These are phyloP conservation scores for Spisula solida DNA, from an alignment of 2,888 invertebrate genomes.

Conservation along the genomic window DNA sequence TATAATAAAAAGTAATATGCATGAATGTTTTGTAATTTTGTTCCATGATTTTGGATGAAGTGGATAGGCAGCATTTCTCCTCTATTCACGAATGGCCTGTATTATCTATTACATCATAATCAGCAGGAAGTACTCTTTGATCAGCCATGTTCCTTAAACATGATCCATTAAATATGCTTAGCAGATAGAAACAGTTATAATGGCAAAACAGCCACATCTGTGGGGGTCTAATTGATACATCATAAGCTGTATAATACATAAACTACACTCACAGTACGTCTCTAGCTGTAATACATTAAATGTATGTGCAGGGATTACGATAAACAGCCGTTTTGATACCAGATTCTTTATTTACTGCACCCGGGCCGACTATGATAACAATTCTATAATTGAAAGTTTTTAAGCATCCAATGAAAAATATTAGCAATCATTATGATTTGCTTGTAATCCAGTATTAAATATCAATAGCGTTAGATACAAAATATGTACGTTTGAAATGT, in stretches of 20 bases:
- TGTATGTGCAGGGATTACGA: not conserved
- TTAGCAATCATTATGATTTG: too few species aligned
- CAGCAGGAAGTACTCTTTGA: constrained; percentile 15
- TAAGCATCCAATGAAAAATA: too few species aligned
- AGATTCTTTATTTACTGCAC: not conserved
- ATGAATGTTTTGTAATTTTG: not conserved
- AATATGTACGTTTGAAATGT: too few species aligned
- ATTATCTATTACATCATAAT: constrained; percentile 27
- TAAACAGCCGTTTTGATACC: constrained; percentile 1
- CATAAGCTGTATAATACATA: not conserved
- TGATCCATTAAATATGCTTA: constrained; percentile 23
- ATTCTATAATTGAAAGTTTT: too few species aligned
- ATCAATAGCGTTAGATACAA: too few species aligned
- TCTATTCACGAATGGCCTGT: not conserved
- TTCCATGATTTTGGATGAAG: constrained; percentile 6
- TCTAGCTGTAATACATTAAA: not conserved
- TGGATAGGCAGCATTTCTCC: not conserved
- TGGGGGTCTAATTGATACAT: constrained; percentile 28
- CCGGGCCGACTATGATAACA: too few species aligned
- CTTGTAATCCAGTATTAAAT: too few species aligned
- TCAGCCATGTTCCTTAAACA: not conserved
- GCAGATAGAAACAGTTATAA: constrained; percentile 15
- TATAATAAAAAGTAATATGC: too few species aligned
- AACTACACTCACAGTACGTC: not conserved
- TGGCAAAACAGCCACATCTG: not conserved